phyloP scores from a whole-genome alignment of 2,888 invertebrate species.

The Eumacrocentrus americanus region DNA sequence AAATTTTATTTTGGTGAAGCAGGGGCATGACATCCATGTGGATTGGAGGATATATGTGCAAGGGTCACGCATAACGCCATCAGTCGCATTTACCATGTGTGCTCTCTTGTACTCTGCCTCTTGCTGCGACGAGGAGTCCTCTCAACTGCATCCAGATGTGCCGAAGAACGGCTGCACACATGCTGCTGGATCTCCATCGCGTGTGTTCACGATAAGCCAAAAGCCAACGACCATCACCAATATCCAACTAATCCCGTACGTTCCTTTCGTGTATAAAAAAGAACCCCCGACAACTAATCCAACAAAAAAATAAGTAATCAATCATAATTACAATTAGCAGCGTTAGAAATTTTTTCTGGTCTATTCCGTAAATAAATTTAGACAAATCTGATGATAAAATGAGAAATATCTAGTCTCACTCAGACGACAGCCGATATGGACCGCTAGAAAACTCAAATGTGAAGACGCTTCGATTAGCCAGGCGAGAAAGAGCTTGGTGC shows the following conservation, averaged over 20 bases:
- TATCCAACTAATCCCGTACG: neutral
- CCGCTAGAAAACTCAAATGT: conserved; percentile 12
- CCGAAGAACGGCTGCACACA: neutral
- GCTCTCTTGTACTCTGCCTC: neutral
- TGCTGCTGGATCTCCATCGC: neutral
- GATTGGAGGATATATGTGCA: conserved; percentile 1
- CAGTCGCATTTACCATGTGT: conserved; percentile 21
- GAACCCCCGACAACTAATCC: no score
- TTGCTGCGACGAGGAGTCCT: conserved; percentile 11
- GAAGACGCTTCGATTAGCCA: conserved; percentile 3
- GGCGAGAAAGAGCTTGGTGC: conserved; percentile 12
- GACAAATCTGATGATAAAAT: no score
- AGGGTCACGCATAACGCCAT: conserved; percentile 15
- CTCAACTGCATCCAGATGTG: conserved; percentile 6
- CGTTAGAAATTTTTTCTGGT: no score
- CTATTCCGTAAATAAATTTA: no score
- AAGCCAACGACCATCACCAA: neutral
- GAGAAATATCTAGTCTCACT: neutral
- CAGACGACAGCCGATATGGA: neutral
- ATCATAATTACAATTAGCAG: no score
- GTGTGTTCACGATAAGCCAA: conserved; percentile 1
- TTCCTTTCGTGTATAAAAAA: neutral
- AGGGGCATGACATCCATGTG: neutral
- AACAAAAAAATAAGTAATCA: no score
- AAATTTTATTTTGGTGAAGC: neutral